phyloP scores from a whole-genome alignment of 2,888 invertebrate genomes.

The Meandrusa payeni region DNA sequence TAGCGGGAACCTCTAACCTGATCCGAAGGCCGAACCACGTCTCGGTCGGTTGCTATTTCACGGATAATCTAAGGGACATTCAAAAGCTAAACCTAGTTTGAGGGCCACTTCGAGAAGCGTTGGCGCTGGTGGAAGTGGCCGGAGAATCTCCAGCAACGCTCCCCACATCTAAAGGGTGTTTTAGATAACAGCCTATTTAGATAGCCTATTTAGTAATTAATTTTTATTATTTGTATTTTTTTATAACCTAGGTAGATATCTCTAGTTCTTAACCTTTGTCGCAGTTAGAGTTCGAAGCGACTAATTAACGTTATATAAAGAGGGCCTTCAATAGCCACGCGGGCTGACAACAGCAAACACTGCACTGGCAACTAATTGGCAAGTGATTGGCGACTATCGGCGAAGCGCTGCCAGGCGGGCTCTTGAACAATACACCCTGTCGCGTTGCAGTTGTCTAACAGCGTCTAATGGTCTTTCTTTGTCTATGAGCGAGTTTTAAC shows the following conservation, averaged over 20 bases:
- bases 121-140: too few relatives aligned
- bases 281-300: slow-evolving; percentile 8
- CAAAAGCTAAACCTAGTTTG: too few relatives aligned
- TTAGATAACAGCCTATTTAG: too few relatives aligned
- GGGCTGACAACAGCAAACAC: slow-evolving; percentile 10
- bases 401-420: slow-evolving; percentile 1
- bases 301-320: slow-evolving; percentile 17
- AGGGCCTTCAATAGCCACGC: slow-evolving; percentile 9
- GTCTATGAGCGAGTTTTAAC: not conserved
- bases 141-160: too few relatives aligned
- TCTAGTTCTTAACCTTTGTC: slow-evolving; percentile 8
- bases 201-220: too few relatives aligned
- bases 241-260: not conserved
- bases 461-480: slow-evolving; percentile 6
- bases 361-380: slow-evolving; percentile 12
- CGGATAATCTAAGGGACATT: too few relatives aligned
- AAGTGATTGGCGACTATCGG: slow-evolving; percentile 16
- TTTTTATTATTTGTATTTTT: too few relatives aligned
- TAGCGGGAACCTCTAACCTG: too few relatives aligned
- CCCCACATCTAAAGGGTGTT: too few relatives aligned
- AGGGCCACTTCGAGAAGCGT: too few relatives aligned
- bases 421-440: slow-evolving; percentile 12
- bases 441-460: not conserved
- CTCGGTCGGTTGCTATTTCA: too few relatives aligned
- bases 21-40: too few relatives aligned